Evolutionary conservation across 2,113 vertebrate genomes (phyloP), one percentile per base, ranked within the genome.

Genomic region (Psittacula cyanocephala): DNA sequence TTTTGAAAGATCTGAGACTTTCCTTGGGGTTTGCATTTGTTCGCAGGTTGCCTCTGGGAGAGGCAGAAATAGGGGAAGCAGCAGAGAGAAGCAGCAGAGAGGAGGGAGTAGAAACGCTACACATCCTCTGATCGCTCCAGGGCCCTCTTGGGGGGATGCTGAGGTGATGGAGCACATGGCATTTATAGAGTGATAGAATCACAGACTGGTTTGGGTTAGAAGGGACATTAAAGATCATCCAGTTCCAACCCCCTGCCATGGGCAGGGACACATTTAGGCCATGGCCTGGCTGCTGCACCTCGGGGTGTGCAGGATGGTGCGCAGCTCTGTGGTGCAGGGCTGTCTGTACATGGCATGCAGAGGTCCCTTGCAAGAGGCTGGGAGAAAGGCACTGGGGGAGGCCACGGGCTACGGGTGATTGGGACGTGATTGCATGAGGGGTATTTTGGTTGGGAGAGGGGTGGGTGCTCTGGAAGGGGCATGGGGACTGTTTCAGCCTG

Each of bases 401-500:
- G 23, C 2, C 1, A 2, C 0, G 35, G 43, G 39, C n/a, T 68
- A 17, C 7, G 25, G n/a, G n/a, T 3, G 2, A 3, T 0, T 22
- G 17, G 20, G n/a, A 14, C 3, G 50, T 5, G 37, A 14, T 24
- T 43, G 14, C 14, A 43, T 11, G 8, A 31, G 0, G 19, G n/a
- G 10, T 4, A 2, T 55, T 60, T 39, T 19, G 49, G 8, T 24
- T 44, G 57, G 29, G 9, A 72, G 19, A 28, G 80, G 13, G 27
- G 39, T 49, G 46, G 18, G 24, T 15, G 49, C 55, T 55, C 25
- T 74, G 39, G 52, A 47, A 47, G 59, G 52, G 35, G 3, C 59
- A 37, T 5, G 28, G 41, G 24, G 28, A 16, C 14, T 20, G 13
- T 39, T 39, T 27, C 27, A 41, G 29, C 17, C 59, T 20, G 25